These are phyloP conservation scores for Ormyrus nitidulus DNA, from an alignment of 2,888 invertebrate species.

Conservation along the genomic window DNA sequence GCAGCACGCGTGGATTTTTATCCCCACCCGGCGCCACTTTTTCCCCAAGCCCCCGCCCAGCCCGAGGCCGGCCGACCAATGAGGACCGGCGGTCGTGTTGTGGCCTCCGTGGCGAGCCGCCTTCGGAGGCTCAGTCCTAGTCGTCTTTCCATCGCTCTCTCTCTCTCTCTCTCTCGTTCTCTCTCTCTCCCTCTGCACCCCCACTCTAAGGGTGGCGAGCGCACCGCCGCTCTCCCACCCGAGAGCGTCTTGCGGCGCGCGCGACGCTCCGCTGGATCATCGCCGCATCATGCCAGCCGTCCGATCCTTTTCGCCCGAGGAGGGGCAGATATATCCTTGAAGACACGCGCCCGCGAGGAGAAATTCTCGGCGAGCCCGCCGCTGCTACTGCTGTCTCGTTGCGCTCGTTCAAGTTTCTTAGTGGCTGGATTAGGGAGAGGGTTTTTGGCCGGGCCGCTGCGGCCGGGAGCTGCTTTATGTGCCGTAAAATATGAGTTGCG, in stretches of 20 bases:
- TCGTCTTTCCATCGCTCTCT: slow-evolving; percentile 53
- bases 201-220: background rate
- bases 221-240: background rate
- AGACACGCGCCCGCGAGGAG: slow-evolving; percentile 45
- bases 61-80: slow-evolving; percentile 63
- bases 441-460: background rate
- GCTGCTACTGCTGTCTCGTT: slow-evolving; percentile 3
- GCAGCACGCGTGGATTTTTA: slow-evolving; percentile 42
- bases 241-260: background rate
- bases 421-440: background rate
- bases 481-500: background rate
- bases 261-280: background rate
- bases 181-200: slow-evolving; percentile 1
- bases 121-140: slow-evolving; percentile 67
- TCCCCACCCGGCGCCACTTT: slow-evolving; percentile 61
- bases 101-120: slow-evolving; percentile 75
- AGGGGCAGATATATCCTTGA: background rate
- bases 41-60: slow-evolving; percentile 74
- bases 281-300: slow-evolving; percentile 1
- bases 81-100: slow-evolving; percentile 75
- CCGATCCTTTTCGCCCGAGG: background rate
- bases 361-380: background rate
- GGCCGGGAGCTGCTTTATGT: background rate
- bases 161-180: background rate
- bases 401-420: slow-evolving; percentile 49